Percentiles rank a stretch among this genome's conserved stretches.
Conservation (phyloP, 1,140 invertebrate species). For the Saccostrea echinata region DNA sequence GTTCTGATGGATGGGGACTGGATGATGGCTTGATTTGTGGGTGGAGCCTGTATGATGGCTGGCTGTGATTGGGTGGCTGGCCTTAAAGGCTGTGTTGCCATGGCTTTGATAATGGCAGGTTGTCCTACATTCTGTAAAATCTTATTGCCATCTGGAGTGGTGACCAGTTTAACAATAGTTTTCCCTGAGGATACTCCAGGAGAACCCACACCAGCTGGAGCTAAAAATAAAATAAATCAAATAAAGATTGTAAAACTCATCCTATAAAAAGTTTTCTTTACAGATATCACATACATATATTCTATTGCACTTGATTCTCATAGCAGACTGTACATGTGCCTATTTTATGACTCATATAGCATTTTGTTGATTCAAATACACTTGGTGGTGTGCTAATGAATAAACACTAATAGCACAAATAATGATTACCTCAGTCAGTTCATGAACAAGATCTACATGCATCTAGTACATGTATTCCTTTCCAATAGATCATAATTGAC, state of each 20-base stretch:
- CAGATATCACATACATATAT: not conserved
- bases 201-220: not conserved
- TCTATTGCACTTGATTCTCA: not conserved
- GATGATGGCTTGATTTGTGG: conserved; percentile 2
- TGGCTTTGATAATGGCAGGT: conserved; percentile 16
- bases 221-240: not conserved
- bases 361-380: no score
- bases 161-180: conserved; percentile 19
- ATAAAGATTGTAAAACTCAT: no score
- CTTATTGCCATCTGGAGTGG: not conserved
- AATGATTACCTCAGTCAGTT: no score
- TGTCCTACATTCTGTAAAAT: not conserved
- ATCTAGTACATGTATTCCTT: no score
- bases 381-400: no score
- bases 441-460: no score
- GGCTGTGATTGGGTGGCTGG: not conserved
- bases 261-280: not conserved
- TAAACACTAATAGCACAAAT: no score
- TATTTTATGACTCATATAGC: no score
- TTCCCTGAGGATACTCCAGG: not conserved
- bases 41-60: conserved; percentile 18
- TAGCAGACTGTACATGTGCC: not conserved
- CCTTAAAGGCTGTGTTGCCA: not conserved
- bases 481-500: no score
- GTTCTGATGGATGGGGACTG: not conserved